Evolutionary conservation across 53 echinoderm and acorn worm species (phyloP).

Genomic region (Arbacia lixula): DNA sequence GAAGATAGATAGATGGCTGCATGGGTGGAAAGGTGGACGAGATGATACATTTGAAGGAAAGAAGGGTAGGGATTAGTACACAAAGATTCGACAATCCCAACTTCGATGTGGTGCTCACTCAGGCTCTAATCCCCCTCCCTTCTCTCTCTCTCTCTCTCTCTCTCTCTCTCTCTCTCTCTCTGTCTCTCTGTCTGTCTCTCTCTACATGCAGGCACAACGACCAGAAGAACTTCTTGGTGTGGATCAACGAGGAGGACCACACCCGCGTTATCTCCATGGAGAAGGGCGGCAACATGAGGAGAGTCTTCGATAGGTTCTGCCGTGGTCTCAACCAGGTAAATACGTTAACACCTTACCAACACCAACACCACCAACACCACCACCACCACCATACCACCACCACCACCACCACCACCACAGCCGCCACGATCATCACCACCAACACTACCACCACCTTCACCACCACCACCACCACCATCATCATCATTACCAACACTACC

Average conservation of each 20-base stretch:
- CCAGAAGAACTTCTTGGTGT: constrained; percentile 93
- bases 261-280: constrained; percentile 98
- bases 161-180: too few species aligned
- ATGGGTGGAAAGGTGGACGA: too few species aligned
- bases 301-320: constrained; percentile 93
- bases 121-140: too few species aligned
- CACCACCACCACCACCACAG: not conserved
- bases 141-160: too few species aligned
- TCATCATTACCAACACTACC: not conserved
- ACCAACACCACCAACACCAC: not conserved
- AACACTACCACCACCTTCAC: not conserved
- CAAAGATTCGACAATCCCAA: too few species aligned
- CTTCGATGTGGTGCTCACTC: too few species aligned
- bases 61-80: too few species aligned
- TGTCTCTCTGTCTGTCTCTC: not conserved
- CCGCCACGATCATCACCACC: not conserved
- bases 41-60: too few species aligned
- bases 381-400: not conserved
- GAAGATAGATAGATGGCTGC: too few species aligned
- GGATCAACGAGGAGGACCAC: constrained; percentile 98
- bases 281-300: constrained; percentile 95
- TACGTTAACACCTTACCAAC: not conserved
- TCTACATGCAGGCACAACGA: constrained; percentile 84
- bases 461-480: not conserved
- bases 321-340: constrained; percentile 84